Evolutionary conservation across 1,140 invertebrate genomes (phyloP), one percentile per base, ranked within the genome.

Genomic region (Aradophagus sp.): DNA sequence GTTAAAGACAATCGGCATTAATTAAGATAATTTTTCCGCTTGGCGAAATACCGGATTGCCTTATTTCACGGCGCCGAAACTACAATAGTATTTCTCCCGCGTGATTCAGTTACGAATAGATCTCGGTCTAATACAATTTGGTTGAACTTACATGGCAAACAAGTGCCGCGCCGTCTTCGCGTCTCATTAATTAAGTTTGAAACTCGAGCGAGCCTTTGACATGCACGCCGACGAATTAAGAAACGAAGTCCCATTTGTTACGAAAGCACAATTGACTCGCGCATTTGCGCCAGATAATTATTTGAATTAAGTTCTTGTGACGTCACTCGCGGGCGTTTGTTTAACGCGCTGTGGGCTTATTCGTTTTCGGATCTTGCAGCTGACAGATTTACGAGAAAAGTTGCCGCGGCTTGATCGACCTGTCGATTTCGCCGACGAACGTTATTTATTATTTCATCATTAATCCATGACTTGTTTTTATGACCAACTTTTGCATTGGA

Each of bases 171-270:
- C 0, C 11, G 36, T 63, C 52, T 56, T 56, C 23, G 35, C 42
- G 55, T 29, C 32, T 56, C 48, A 56, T 69, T 69, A 61, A 69
- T 69, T 61, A 55, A 69, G 56, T 61, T 69, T 53, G 16, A 39
- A 68, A 68, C 55, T 68, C 19, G 23, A 27, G 12, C 12, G 32
- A 36, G 50, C 13, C 41, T 42, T 39, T 53, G 31, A 59, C 59
- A 61, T 55, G 53, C 29, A 29, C 19, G 20, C n/a, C 20, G 48
- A 41, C 6, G 42, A 69, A 69, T 56, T 26, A 59, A 59, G 34
- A 55, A 69, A 69, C 47, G 39, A 44, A 50, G 23, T 53, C 15
- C 32, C 11, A 27, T 53, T 53, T 39, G 31, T 55, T 53, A 44
- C 34, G 39, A 53, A 12, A 12, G 19, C n/a, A 16, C 35, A 47